phyloP scores from a whole-genome alignment of 2,113 vertebrate genomes.

The Myotis brandtii region DNA sequence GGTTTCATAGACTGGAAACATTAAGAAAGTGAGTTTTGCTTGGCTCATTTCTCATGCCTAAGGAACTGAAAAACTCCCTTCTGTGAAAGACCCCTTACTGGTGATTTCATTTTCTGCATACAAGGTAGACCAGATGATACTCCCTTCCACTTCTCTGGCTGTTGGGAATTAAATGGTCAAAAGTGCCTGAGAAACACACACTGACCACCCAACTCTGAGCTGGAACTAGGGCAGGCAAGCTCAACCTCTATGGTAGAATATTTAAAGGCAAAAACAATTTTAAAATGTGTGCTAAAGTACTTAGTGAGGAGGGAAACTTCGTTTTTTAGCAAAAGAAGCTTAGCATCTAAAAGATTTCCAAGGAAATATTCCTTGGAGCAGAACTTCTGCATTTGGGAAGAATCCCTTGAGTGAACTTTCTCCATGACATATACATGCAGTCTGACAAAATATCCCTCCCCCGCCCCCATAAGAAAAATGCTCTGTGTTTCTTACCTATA shows the following conservation, averaged over 20 bases:
- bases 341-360: not conserved
- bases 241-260: not conserved
- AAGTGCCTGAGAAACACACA: not conserved
- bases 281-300: not conserved
- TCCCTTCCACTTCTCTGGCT: not conserved
- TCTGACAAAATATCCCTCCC: not conserved
- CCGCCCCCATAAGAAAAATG: not conserved
- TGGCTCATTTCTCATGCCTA: not conserved
- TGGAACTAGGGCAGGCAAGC: not conserved
- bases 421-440: not conserved
- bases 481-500: constrained; percentile 51
- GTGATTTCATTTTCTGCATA: not conserved
- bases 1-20: constrained; percentile 72
- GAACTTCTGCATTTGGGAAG: not conserved
- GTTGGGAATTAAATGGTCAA: not conserved
- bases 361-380: not conserved
- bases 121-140: not conserved
- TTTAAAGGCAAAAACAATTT: not conserved
- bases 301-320: not conserved
- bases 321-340: not conserved
- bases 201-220: not conserved
- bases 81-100: not conserved
- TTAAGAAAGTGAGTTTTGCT: not conserved
- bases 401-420: not conserved
- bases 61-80: not conserved